Evolutionary conservation across 2,797 vertebrate genomes (phyloP).

Genomic region (Pristis pectinata): DNA sequence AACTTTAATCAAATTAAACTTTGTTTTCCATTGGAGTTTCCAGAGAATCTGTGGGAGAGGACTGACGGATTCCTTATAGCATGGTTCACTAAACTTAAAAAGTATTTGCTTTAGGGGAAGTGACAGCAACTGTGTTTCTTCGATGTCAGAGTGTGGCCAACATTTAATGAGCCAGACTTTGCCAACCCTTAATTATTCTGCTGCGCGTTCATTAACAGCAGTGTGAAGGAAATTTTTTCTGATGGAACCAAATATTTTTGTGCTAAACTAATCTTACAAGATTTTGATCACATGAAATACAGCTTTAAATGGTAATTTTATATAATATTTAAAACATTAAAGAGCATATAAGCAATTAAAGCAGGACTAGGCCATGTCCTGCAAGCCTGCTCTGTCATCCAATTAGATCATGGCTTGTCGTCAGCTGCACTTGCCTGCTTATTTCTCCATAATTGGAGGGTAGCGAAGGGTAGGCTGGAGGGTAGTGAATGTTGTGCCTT

Average conservation of each 20-base stretch:
- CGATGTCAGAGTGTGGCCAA: slow-evolving; percentile 51
- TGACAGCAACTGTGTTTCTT: slow-evolving; percentile 49
- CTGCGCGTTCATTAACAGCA: neutral
- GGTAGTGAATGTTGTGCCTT: no score
- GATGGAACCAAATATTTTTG: neutral
- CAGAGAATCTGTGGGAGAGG: slow-evolving; percentile 57
- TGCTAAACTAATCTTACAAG: neutral
- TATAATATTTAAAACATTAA: neutral
- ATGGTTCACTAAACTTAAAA: slow-evolving; percentile 60
- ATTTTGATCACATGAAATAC: neutral
- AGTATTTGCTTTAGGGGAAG: slow-evolving; percentile 49
- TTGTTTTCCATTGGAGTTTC: slow-evolving; percentile 65
- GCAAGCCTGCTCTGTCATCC: no score
- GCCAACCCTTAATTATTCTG: slow-evolving; percentile 41
- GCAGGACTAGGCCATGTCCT: no score
- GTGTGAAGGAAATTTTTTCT: neutral
- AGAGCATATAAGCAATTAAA: no score
- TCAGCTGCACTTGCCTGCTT: no score
- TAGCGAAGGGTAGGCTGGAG: no score
- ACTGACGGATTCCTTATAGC: slow-evolving; percentile 66
- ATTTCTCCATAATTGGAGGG: no score
- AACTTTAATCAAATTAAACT: slow-evolving; percentile 64
- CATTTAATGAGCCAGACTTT: slow-evolving; percentile 50
- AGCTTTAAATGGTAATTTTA: neutral
- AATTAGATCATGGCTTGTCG: no score